Percentiles rank a stretch among this genome's conserved stretches.
Evolutionary conservation across 2,888 invertebrate genomes (phyloP).

Genomic region (Mesochorus sp.): DNA sequence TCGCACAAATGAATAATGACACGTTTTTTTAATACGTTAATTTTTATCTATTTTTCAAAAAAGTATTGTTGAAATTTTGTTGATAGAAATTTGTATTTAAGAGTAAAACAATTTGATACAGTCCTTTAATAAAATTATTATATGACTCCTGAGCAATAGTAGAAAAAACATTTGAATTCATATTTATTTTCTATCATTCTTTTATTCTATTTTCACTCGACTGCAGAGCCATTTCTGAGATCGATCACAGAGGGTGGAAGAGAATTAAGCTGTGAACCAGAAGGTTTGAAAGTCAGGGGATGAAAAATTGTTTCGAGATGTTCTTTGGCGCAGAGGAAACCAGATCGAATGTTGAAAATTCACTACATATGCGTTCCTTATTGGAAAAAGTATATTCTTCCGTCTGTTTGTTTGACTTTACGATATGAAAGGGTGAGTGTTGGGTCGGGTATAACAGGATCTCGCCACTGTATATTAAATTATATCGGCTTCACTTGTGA

Average conservation of each 20-base stretch:
- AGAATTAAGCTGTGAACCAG: not conserved
- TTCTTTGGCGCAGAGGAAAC: conserved; percentile 25
- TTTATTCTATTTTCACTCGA: not conserved
- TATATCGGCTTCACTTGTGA: conserved; percentile 32
- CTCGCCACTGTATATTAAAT: not conserved
- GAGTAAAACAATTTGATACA: too few species aligned
- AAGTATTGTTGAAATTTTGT: too few species aligned
- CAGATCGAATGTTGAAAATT: conserved; percentile 24
- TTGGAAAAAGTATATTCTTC: conserved; percentile 48
- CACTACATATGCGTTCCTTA: conserved; percentile 13
- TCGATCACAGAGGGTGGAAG: not conserved
- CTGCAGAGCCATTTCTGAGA: not conserved
- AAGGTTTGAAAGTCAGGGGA: conserved; percentile 24
- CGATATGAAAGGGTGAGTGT: not conserved
- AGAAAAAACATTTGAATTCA: too few species aligned
- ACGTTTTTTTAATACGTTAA: too few species aligned
- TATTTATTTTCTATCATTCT: too few species aligned
- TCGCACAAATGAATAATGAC: too few species aligned
- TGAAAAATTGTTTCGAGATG: conserved; percentile 14
- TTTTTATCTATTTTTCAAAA: too few species aligned
- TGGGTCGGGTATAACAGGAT: not conserved
- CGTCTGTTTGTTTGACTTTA: conserved; percentile 48
- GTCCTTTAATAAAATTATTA: too few species aligned
- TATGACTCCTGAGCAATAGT: too few species aligned
- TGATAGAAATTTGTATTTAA: too few species aligned